Percentiles rank a stretch among this genome's conserved stretches.
phyloP scores from a whole-genome alignment of 2,113 vertebrate genomes.

The Camelus dromedarius region DNA sequence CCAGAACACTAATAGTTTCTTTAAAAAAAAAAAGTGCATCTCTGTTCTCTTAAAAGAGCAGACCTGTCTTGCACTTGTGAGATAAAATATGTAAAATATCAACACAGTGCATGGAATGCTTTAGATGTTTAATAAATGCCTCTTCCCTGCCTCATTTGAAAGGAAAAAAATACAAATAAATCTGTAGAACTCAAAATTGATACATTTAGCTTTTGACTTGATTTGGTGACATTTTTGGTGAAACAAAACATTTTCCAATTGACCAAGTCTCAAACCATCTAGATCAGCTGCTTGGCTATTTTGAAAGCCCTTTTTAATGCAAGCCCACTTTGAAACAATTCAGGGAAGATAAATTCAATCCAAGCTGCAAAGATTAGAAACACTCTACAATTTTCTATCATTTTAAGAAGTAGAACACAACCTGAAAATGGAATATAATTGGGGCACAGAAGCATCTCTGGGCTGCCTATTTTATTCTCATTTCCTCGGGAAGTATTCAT shows the following conservation, averaged over 20 bases:
- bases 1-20: neutral
- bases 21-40: neutral
- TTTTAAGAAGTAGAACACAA: slow-evolving; percentile 70
- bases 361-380: slow-evolving; percentile 54
- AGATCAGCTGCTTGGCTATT: neutral
- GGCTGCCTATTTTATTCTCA: slow-evolving; percentile 74
- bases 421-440: slow-evolving; percentile 74
- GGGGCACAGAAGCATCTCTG: slow-evolving; percentile 74
- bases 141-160: neutral
- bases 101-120: neutral
- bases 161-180: neutral
- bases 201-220: neutral
- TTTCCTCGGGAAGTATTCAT: slow-evolving; percentile 79
- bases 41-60: neutral
- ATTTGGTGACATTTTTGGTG: neutral
- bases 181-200: neutral
- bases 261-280: slow-evolving; percentile 22
- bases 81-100: neutral
- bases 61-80: neutral
- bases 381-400: slow-evolving; percentile 40
- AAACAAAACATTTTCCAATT: slow-evolving; percentile 36
- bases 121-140: neutral
- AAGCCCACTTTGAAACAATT: slow-evolving; percentile 72
- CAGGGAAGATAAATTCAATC: slow-evolving; percentile 35
- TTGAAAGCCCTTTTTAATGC: slow-evolving; percentile 34